Conservation (phyloP, 2,113 vertebrate genomes). For the Ondatra zibethicus region DNA sequence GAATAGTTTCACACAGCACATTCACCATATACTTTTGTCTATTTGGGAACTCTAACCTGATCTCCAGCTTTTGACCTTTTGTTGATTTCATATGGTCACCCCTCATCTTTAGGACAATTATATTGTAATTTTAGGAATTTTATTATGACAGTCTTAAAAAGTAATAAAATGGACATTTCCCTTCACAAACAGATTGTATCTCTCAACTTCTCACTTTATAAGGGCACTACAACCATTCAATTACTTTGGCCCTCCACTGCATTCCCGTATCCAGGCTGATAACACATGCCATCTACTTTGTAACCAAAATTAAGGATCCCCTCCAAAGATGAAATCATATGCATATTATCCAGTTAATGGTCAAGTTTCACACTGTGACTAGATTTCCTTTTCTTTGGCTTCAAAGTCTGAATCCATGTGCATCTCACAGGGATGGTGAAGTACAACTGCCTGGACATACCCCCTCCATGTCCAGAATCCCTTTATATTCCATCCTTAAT, state of each 20-base stretch:
- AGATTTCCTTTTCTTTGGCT: conserved; percentile 16
- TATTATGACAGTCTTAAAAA: not conserved
- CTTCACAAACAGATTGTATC: not conserved
- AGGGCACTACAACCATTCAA: not conserved
- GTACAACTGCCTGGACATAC: not conserved
- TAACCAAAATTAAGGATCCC: not conserved
- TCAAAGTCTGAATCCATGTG: not conserved
- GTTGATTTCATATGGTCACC: not conserved
- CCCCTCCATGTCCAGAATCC: not conserved
- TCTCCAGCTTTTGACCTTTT: not conserved
- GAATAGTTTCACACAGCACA: too few species aligned
- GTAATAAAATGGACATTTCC: not conserved
- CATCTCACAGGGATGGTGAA: not conserved
- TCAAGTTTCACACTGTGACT: not conserved
- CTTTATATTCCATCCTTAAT: not conserved
- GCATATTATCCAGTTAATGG: not conserved
- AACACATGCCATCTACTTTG: not conserved
- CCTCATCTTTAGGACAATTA: not conserved
- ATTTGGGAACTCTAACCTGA: not conserved
- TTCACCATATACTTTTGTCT: not conserved
- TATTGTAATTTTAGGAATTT: conserved; percentile 2
- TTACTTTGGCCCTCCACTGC: not conserved
- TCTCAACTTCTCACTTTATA: not conserved
- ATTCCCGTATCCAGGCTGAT: not conserved
- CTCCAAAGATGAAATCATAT: conserved; percentile 35